phyloP scores from a whole-genome alignment of 2,113 vertebrate species.

The Oenanthe oenanthe region DNA sequence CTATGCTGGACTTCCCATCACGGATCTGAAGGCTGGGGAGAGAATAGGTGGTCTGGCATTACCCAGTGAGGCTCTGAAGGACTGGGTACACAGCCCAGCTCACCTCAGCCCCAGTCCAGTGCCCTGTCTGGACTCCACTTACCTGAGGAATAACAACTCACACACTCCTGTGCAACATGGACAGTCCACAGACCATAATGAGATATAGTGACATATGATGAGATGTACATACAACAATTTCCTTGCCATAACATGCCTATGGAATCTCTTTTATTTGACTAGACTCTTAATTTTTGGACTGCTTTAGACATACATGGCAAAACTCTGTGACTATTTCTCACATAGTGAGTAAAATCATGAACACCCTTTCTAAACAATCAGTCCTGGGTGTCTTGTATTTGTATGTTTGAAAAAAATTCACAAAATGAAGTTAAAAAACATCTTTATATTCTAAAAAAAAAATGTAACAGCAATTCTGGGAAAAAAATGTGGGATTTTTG shows the following conservation, averaged over 20 bases:
- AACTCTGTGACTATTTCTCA: neutral
- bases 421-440: neutral
- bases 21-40: neutral
- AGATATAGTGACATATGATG: neutral
- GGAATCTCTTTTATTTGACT: neutral
- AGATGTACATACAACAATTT: neutral
- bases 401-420: neutral
- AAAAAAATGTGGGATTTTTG: neutral
- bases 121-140: neutral
- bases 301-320: neutral
- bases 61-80: neutral
- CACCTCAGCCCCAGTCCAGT: neutral
- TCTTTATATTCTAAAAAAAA: neutral
- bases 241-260: neutral
- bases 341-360: neutral
- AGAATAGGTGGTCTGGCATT: accelerated
- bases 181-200: neutral
- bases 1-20: neutral
- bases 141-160: neutral
- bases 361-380: neutral
- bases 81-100: neutral
- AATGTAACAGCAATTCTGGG: neutral
- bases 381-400: neutral
- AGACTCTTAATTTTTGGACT: neutral
- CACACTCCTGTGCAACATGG: neutral